Base-by-base conservation (phyloP, 2,797 vertebrate genomes). In the Sebastes cheni region DNA sequence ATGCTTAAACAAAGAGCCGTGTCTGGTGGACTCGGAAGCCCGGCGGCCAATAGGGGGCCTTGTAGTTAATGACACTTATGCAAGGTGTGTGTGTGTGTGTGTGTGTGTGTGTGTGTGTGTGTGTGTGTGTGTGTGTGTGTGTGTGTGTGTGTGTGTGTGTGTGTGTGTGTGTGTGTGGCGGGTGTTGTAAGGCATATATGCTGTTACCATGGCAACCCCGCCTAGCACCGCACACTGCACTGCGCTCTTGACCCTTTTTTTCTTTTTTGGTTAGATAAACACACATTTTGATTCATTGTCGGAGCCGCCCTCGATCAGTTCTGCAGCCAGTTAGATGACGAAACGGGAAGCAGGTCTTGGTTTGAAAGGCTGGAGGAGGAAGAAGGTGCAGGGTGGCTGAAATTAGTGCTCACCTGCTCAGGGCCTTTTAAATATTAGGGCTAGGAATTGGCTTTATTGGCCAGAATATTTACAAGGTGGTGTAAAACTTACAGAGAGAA, bases 121-220 rank as follows among this genome's bases (percentile, higher is more conserved):
- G 64, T 73, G 68, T 72, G 23, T 52, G 46, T 32, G 16, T 62
- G 59, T 27, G 64, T 73, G 68, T 72, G 23, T 52, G n/a, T 56
- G 60, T 56, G 71, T 86, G n/a, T 81, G 58, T 27, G 64, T 75
- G 68, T 72, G 23, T 52, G 46, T 32, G 16, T 62, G 59, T 27
- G 64, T 73, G 68, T 72, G n/a, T 52, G 18, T 56, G 60, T 56
- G 71, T 86, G n/a, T 81, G 74, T 71, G 59, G 67, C 13, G 66
- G 75, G 69, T 27, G 61, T 16, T 76, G 73, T 69, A 75, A 79
- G 80, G 82, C 82, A 72, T 88, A 88, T 91, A 91, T 94, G 84
- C 83, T 82, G 93, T 93, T 92, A 83, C 92, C 88, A 89, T 91
- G 89, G 89, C 76, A 93, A 95, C 92, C 13, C 61, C 6, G 60